Evolutionary conservation across 2,888 invertebrate genomes (phyloP).

Genomic region (Dendrolimus pini): DNA sequence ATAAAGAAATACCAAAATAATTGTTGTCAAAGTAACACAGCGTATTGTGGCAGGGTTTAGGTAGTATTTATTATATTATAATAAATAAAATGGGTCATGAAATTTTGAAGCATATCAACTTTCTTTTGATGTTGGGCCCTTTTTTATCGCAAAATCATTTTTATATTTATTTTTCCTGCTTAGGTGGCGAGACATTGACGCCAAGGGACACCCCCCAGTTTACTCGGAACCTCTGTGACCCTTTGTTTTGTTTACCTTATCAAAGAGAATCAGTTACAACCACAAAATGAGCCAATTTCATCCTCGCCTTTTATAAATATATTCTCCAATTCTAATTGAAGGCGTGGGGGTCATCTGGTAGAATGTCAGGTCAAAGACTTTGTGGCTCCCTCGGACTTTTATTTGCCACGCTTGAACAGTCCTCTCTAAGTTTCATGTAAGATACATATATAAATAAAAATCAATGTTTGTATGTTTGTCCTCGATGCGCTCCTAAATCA

Average conservation of each 20-base stretch:
- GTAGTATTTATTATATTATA: too few relatives aligned
- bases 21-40: too few relatives aligned
- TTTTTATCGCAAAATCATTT: constrained; percentile 13
- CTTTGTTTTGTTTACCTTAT: constrained; percentile 35
- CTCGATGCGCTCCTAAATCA: too few relatives aligned
- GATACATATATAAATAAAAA: too few relatives aligned
- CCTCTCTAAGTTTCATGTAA: too few relatives aligned
- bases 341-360: constrained; percentile 6
- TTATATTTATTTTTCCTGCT: constrained; percentile 28
- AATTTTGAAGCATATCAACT: constrained; percentile 9
- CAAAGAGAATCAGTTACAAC: constrained; percentile 31
- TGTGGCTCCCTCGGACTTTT: neutral
- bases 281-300: constrained; percentile 29
- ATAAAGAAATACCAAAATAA: too few relatives aligned
- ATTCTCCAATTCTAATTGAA: constrained; percentile 27
- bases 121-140: constrained; percentile 16
- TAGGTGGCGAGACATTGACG: constrained; percentile 16
- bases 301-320: constrained; percentile 23
- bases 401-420: too few relatives aligned
- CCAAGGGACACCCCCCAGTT: constrained; percentile 10
- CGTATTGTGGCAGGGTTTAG: too few relatives aligned
- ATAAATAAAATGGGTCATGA: too few relatives aligned
- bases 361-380: neutral
- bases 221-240: constrained; percentile 10
- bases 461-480: too few relatives aligned